Conservation (phyloP, 2,113 vertebrate genomes). For the Misgurnus anguillicaudatus region DNA sequence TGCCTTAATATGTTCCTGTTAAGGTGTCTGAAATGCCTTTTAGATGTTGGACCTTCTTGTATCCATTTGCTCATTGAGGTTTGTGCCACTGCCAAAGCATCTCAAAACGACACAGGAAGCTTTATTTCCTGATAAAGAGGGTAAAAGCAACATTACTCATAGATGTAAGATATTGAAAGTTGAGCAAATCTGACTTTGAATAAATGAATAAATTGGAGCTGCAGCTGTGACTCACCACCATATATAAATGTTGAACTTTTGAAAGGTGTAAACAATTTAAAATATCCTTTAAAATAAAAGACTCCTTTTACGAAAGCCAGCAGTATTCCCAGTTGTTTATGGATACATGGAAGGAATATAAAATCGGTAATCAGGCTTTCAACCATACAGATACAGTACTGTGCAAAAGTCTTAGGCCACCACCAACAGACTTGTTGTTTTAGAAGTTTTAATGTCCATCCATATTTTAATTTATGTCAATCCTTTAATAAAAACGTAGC, state of each 20-base stretch:
- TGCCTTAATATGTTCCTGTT: slow-evolving; percentile 1
- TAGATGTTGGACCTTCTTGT: not conserved
- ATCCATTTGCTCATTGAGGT: slow-evolving; percentile 4
- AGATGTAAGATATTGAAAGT: not conserved
- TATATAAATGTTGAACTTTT: not conserved
- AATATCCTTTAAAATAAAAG: too few species aligned
- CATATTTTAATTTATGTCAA: too few species aligned
- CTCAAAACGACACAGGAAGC: not conserved
- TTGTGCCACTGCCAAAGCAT: not conserved
- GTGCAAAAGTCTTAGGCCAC: too few species aligned
- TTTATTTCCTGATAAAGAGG: not conserved
- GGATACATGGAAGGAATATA: not conserved
- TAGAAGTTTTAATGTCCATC: too few species aligned
- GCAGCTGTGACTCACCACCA: not conserved
- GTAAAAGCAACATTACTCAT: not conserved
- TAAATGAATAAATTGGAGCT: not conserved
- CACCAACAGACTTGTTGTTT: too few species aligned
- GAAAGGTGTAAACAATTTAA: slow-evolving; percentile 8
- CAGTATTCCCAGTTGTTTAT: not conserved
- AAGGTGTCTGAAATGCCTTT: slow-evolving; percentile 1
- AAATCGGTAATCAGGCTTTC: too few species aligned
- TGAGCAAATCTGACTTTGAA: not conserved
- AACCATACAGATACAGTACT: too few species aligned
- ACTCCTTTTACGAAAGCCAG: not conserved
- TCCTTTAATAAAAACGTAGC: too few species aligned